Base-by-base conservation (phyloP, 1,140 invertebrate species). In the Pseudomyrmex pallidus region DNA sequence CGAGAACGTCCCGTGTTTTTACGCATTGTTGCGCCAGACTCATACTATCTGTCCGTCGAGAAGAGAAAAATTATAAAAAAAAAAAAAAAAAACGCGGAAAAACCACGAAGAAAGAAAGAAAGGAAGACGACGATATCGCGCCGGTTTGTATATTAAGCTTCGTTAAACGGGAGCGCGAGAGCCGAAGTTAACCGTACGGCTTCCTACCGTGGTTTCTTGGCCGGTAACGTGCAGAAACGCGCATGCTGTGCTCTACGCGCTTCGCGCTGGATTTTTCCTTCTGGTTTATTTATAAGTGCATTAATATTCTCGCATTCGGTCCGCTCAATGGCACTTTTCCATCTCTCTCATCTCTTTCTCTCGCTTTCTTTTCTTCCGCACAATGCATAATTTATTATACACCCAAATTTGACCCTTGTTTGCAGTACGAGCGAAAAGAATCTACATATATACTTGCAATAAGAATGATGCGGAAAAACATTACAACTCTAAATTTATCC, bases 201-300 rank as follows among this genome's bases (percentile, higher is more conserved):
- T 68, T 78, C 63, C 74, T 78, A 68, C 35, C 63, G 74, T 2
- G 74, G 63, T 78, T 78, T 78, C 74, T 68, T 48, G 17, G 63
- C 63, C 61, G 44, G 54, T 64, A 15, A n/a, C 73, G 20, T 17
- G 17, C 77, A 56, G 72, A 78, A 70, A 46, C 74, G 35, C 22
- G 50, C 67, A 52, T n/a, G 50, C 50, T 52, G 10, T 52, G 50
- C 50, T 12, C 50, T 13, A 17, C 44, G 50, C 46, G 61, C 48
- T 82, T 74, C 64, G 86, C 84, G 86, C 84, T 88, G 85, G 89
- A 91, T 92, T 92, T 92, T 92, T 92, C 90, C 90, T 85, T 35
- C 80, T 57, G 73, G 89, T 91, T 92, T 92, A 92, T 92, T 92
- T 92, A 92, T 91, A 92, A 92, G 87, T 87, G 78, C 90, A 92